Evolutionary conservation across 2,113 vertebrate species (phyloP).

Genomic region (Coryphaenoides rupestris): DNA sequence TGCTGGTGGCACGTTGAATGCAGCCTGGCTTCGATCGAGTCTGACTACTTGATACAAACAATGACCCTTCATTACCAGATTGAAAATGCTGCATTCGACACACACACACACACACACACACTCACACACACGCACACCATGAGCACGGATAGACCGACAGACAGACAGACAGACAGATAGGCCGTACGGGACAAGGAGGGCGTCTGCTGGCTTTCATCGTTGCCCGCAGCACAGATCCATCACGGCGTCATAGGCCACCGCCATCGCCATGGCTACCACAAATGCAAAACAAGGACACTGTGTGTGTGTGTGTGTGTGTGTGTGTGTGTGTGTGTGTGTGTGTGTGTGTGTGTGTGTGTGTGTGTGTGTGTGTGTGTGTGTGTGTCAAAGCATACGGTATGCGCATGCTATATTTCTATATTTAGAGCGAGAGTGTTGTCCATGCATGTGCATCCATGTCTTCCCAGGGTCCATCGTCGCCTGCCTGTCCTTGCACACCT

Average conservation of each 20-base stretch:
- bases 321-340: constrained; percentile 4
- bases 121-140: not conserved
- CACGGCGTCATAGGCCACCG: constrained; percentile 23
- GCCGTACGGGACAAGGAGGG: constrained; percentile 9
- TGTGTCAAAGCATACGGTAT: not conserved
- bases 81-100: too few species aligned
- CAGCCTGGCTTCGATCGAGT: too few species aligned
- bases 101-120: not conserved
- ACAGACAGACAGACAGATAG: not conserved
- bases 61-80: too few species aligned
- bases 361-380: not conserved
- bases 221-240: constrained; percentile 35
- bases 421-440: not conserved
- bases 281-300: constrained; percentile 20
- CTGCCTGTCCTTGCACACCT: not conserved
- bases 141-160: not conserved
- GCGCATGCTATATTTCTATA: not conserved
- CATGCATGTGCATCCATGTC: not conserved
- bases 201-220: constrained; percentile 13
- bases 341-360: not conserved
- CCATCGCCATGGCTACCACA: constrained; percentile 4
- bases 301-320: constrained; percentile 4
- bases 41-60: too few species aligned
- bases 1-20: too few species aligned
- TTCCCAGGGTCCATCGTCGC: not conserved